Conservation (phyloP, 2,797 vertebrate species). For the Schizopygopsis pylzovi region DNA sequence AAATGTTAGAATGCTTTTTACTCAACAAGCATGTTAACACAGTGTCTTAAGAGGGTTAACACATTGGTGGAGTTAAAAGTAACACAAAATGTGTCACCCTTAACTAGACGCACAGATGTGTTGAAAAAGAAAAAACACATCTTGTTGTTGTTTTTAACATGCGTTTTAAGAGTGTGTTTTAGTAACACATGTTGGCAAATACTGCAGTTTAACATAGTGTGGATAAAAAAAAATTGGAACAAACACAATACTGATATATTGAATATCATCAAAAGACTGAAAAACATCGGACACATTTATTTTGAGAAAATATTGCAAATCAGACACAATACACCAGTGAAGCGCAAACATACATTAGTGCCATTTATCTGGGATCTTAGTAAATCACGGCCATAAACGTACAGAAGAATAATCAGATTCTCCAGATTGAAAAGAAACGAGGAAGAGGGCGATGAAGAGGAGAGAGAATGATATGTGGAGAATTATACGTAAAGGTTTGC, state of each 20-base stretch:
- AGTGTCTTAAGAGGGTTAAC: too few relatives aligned
- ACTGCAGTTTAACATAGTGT: neutral
- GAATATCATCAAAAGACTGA: neutral
- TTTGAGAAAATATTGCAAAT: neutral
- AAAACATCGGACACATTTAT: neutral
- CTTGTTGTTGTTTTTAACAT: neutral
- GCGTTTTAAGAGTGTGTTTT: neutral
- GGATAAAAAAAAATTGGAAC: neutral
- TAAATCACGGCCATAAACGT: neutral
- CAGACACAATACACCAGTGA: neutral
- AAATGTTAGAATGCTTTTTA: neutral
- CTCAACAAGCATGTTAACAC: neutral
- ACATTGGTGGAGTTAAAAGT: neutral
- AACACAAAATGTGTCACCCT: neutral
- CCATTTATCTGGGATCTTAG: neutral
- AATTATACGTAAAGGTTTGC: conserved; percentile 40
- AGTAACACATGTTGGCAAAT: neutral
- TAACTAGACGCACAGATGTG: neutral
- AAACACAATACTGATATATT: neutral
- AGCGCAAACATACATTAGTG: neutral
- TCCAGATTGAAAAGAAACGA: neutral
- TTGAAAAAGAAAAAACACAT: neutral
- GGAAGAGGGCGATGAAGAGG: conserved; percentile 23
- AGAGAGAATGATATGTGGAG: conserved; percentile 25
- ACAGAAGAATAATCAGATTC: neutral